Evolutionary conservation across 2,113 vertebrate genomes (phyloP).

Genomic region (Dascyllus trimaculatus): DNA sequence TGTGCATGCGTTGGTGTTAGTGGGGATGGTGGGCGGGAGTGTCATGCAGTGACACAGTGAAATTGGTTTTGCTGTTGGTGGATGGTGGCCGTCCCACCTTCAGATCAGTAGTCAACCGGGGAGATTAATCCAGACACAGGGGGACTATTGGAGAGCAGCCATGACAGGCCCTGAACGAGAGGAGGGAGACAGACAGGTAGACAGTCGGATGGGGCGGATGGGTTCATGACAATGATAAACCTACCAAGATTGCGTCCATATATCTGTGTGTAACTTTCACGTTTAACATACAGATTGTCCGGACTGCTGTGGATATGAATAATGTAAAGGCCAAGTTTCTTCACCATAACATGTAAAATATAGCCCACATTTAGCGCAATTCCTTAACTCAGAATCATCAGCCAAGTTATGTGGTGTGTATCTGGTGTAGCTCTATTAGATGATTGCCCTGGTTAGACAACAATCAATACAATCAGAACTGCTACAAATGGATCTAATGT

Average conservation of each 20-base stretch:
- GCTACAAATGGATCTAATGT: no score
- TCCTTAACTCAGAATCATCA: background rate
- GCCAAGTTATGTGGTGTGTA: background rate
- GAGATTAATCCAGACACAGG: conserved; percentile 76
- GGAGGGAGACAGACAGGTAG: conserved; percentile 39
- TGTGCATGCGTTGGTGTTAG: conserved; percentile 50
- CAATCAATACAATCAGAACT: background rate
- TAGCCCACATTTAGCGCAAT: background rate
- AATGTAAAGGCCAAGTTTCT: conserved; percentile 20
- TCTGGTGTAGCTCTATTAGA: background rate
- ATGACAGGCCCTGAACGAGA: conserved; percentile 48
- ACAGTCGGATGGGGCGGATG: conserved; percentile 44
- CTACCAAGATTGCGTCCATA: conserved; percentile 48
- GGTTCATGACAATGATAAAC: conserved; percentile 54
- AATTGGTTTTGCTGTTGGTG: conserved; percentile 76
- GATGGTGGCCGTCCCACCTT: conserved; percentile 63
- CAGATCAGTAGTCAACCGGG: conserved; percentile 61
- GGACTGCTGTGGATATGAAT: conserved; percentile 11
- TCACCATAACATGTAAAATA: background rate
- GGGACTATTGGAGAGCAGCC: conserved; percentile 46
- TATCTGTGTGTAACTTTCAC: conserved; percentile 43
- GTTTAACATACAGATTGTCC: conserved; percentile 57
- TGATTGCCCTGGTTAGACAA: background rate
- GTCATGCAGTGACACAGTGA: conserved; percentile 67
- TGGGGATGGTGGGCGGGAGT: conserved; percentile 32